These are phyloP conservation scores for Rhodeus uyekii DNA, from an alignment of 2,797 vertebrate species.

Conservation along the genomic window DNA sequence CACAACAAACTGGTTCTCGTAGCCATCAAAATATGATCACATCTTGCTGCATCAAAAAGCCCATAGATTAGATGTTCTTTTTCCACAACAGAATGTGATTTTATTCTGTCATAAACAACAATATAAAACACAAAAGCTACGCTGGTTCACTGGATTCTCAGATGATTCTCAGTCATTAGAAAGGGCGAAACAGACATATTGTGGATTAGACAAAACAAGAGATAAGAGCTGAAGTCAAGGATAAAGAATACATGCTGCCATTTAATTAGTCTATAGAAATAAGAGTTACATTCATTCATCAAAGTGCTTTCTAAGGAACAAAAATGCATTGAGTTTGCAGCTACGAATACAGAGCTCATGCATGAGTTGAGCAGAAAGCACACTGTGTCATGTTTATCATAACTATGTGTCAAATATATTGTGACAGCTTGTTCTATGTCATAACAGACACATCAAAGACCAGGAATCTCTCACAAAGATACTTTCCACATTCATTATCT, in stretches of 20 bases:
- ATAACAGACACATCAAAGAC: constrained; percentile 31
- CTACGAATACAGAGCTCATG: not conserved
- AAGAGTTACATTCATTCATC: not conserved
- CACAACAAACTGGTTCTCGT: not conserved
- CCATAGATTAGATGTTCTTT: not conserved
- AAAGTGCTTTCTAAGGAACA: not conserved
- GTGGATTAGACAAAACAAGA: not conserved
- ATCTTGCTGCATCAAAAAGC: not conserved
- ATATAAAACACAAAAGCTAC: not conserved
- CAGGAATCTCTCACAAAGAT: constrained; percentile 16
- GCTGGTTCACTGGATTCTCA: not conserved
- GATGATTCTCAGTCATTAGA: not conserved
- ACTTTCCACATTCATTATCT: not conserved
- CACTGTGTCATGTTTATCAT: constrained; percentile 11
- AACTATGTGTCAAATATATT: constrained; percentile 21
- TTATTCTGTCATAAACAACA: constrained; percentile 3
- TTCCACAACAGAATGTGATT: not conserved
- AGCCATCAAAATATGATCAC: not conserved
- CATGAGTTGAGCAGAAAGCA: not conserved
- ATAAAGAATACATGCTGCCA: not conserved
- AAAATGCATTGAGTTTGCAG: not conserved
- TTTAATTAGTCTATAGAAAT: not conserved
- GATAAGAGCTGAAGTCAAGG: not conserved
- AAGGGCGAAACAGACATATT: not conserved
- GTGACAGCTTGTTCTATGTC: constrained; percentile 13